phyloP scores from a whole-genome alignment of 2,113 vertebrate species.

The Petromus typicus region DNA sequence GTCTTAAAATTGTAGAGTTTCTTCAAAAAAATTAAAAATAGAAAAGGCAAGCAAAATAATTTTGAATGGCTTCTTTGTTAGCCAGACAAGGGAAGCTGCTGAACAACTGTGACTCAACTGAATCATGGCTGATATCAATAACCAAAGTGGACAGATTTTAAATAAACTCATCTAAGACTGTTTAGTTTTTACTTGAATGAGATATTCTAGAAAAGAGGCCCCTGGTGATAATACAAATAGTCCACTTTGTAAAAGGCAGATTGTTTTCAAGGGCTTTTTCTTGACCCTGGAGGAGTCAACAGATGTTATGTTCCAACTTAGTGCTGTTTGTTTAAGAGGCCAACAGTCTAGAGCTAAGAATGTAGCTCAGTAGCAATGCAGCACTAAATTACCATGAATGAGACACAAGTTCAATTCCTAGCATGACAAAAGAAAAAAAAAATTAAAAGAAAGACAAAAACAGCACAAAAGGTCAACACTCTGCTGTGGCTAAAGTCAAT shows the following conservation, averaged over 20 bases:
- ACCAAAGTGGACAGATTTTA: not conserved
- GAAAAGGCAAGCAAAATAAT: not conserved
- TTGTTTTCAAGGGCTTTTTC: too few species aligned
- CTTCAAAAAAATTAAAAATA: not conserved
- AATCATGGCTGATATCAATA: not conserved
- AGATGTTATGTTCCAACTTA: not conserved
- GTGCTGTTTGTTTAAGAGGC: not conserved
- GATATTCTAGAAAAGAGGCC: not conserved
- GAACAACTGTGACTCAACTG: not conserved
- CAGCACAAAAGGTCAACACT: not conserved
- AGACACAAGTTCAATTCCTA: not conserved
- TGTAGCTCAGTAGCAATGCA: not conserved
- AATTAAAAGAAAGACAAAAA: not conserved
- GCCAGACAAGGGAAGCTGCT: not conserved
- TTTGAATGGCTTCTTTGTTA: not conserved
- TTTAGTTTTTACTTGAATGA: not conserved
- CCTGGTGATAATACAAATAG: fast-evolving
- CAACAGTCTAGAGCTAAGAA: not conserved
- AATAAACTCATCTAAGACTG: not conserved
- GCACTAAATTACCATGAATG: not conserved
- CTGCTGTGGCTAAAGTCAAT: not conserved
- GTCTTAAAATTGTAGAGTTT: not conserved
- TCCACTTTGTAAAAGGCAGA: not conserved
- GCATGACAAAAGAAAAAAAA: not conserved
- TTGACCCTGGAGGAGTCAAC: not conserved